Evolutionary conservation across 2,113 vertebrate species (phyloP).

Genomic region (Phyllopteryx taeniolatus): DNA sequence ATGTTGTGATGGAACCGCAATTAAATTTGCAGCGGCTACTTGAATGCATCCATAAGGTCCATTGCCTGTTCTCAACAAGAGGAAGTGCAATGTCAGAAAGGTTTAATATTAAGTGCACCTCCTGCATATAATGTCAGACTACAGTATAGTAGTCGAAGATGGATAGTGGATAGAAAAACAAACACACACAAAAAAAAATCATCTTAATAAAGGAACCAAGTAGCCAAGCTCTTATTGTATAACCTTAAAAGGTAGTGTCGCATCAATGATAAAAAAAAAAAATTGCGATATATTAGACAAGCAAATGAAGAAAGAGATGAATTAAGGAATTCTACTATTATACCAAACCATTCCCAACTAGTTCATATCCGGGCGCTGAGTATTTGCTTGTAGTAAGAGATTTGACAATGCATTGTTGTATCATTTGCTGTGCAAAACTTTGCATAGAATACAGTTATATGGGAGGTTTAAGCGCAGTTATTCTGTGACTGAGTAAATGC

Average conservation of each 20-base stretch:
- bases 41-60: neutral
- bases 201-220: no score
- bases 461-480: slow-evolving; percentile 13
- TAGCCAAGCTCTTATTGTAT: no score
- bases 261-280: neutral
- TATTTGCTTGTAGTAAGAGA: neutral
- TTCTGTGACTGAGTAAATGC: slow-evolving; percentile 23
- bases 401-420: neutral
- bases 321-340: neutral
- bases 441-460: neutral
- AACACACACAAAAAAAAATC: no score
- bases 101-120: no score
- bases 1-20: neutral
- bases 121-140: neutral
- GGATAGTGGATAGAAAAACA: no score
- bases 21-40: neutral
- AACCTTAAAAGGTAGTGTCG: no score
- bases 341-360: neutral
- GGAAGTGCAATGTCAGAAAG: no score
- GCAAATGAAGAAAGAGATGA: neutral
- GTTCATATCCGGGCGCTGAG: neutral
- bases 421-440: neutral
- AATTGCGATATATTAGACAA: neutral
- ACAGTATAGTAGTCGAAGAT: no score
- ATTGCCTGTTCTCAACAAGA: no score